Evolutionary conservation across 2,888 invertebrate genomes (phyloP), one percentile per base, ranked within the genome.

Genomic region (Congeria kusceri): DNA sequence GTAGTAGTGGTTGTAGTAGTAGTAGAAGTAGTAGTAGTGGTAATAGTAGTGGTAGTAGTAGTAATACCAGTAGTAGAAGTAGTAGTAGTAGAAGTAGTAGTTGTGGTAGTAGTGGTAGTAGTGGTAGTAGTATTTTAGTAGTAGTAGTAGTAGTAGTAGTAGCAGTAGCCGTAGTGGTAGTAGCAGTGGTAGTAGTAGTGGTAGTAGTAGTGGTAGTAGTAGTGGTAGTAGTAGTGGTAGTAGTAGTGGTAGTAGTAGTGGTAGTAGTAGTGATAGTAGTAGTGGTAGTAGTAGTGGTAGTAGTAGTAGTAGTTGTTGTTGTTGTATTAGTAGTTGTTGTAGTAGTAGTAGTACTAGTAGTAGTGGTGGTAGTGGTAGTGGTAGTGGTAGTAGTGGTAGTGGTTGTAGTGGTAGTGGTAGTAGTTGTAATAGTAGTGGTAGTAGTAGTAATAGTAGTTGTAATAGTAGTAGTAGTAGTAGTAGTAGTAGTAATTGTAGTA

Each of bases 381-480:
- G 49, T 20, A 20, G 49, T 18, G 15, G 49, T 20, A 20, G 49
- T 49, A 49, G 49, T 20, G 15, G 49, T 49, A 49, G 49, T 20
- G 15, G 49, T 49, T 9, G 49, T 20, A 49, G 49, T 49, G 15
- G 49, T 20, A 49, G 49, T 49, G 15, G 49, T 20, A 49, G 49
- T 49, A 49, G 49, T 20, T 9, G 49, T 49, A 49, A 15, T 20
- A 49, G 49, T 49, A 49, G 49, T 49, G 15, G 49, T 49, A 49
- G 49, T 49, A 49, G 49, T 49, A 49, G 49, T 49, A 49, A 15
- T 49, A 49, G 20, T 49, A 20, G 20, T 49, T 9, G 49, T 49
- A 49, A 15, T 20, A 49, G 49, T 49, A 49, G 49, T 20, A 49
- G 49, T 49, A 49, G 49, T 49, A 49, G 49, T 49, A 49, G 49